Evolutionary conservation across 2,888 invertebrate genomes (phyloP).

Genomic region (Embidobia sp.): DNA sequence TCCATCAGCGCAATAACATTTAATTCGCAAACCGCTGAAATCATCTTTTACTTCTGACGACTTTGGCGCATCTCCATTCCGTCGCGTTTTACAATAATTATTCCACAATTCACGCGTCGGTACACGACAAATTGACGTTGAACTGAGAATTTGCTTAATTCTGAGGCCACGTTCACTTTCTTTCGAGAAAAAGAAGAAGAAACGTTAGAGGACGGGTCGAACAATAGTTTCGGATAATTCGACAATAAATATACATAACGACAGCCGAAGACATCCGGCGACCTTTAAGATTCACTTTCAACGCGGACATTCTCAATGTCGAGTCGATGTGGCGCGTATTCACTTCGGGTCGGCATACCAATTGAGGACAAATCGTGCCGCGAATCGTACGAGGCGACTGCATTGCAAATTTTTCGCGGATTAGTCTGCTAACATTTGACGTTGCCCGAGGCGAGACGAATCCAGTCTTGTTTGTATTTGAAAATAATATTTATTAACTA

Average conservation of each 20-base stretch:
- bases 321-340: slow-evolving; percentile 34
- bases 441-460: slow-evolving; percentile 5
- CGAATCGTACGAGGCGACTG: slow-evolving; percentile 53
- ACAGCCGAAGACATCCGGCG: slow-evolving; percentile 42
- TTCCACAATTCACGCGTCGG: no score
- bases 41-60: no score
- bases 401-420: slow-evolving; percentile 25
- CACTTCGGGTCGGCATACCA: slow-evolving; percentile 46
- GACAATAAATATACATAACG: slow-evolving; percentile 41
- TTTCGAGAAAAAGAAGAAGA: slow-evolving; percentile 1
- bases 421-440: slow-evolving; percentile 35
- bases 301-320: slow-evolving; percentile 58
- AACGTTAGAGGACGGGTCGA: no score
- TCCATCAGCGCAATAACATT: no score
- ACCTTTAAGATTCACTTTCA: slow-evolving; percentile 66
- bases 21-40: no score
- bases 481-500: neutral
- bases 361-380: slow-evolving; percentile 64
- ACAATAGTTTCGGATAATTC: slow-evolving; percentile 39
- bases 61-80: no score
- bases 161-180: slow-evolving; percentile 18
- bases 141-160: no score
- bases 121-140: no score
- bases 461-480: slow-evolving; percentile 15
- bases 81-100: no score